phyloP scores from a whole-genome alignment of 2,888 invertebrate genomes.

The Marronus borbonicus region DNA sequence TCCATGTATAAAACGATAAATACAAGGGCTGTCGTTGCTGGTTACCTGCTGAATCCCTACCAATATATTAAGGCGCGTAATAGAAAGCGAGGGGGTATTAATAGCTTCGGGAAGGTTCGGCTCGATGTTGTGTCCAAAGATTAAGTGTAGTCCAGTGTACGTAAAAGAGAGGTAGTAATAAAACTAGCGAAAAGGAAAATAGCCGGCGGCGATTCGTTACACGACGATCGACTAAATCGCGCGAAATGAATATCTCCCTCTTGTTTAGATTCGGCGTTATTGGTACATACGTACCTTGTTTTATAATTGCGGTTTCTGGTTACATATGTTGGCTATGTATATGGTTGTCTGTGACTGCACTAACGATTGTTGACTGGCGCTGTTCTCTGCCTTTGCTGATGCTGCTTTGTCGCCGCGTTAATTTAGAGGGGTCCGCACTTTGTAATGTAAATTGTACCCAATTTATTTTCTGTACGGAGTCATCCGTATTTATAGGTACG shows the following conservation, averaged over 20 bases:
- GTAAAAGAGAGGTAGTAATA: background rate
- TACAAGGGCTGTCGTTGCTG: too few relatives aligned
- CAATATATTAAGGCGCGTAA: too few relatives aligned
- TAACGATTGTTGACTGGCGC: conserved; percentile 37
- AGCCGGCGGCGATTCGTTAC: background rate
- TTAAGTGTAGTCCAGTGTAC: too few relatives aligned
- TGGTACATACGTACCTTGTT: background rate
- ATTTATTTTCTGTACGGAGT: conserved; percentile 32
- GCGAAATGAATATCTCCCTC: conserved; percentile 10
- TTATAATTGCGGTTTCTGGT: conserved; percentile 12
- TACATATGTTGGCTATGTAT: background rate
- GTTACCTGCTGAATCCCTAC: too few relatives aligned
- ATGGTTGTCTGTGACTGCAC: conserved; percentile 1
- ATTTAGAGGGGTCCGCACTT: conserved; percentile 32
- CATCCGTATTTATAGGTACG: background rate
- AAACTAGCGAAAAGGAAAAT: conserved; percentile 4
- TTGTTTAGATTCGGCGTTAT: conserved; percentile 2
- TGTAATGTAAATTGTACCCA: conserved; percentile 42
- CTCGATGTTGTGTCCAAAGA: too few relatives aligned
- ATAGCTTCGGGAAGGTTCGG: too few relatives aligned
- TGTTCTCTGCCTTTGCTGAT: background rate
- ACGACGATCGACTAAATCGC: background rate
- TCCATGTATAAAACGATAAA: too few relatives aligned
- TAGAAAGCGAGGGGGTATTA: too few relatives aligned
- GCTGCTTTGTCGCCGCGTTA: conserved; percentile 22